A percentile compares a stretch with the other conserved stretches of the same genome.
Conservation (phyloP, 2,113 vertebrate species). For the Herpailurus yagouaroundi region DNA sequence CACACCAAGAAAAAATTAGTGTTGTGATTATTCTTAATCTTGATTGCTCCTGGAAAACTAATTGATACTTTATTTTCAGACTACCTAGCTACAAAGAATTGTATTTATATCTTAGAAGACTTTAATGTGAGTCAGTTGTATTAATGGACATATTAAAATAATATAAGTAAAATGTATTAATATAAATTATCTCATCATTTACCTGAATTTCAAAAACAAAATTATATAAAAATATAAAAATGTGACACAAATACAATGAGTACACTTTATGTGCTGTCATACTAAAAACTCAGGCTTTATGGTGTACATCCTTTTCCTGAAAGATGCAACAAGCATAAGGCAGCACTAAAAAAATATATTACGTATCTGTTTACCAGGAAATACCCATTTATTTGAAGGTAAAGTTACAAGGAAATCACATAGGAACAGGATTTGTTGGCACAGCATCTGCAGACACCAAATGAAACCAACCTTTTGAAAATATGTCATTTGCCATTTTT, state of each 20-base stretch:
- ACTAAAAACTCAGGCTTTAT: not conserved
- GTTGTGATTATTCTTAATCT: not conserved
- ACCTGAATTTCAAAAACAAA: slow-evolving; percentile 3
- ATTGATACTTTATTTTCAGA: slow-evolving; percentile 25
- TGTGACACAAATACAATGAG: not conserved
- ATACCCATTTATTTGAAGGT: slow-evolving; percentile 10
- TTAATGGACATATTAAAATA: not conserved
- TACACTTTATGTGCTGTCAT: not conserved
- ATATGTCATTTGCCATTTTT: not conserved
- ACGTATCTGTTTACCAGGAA: not conserved
- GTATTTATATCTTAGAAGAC: not conserved
- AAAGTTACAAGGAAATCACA: not conserved
- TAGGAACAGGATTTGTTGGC: not conserved
- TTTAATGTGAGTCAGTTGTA: not conserved
- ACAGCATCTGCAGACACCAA: not conserved
- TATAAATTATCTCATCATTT: not conserved
- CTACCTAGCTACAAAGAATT: not conserved
- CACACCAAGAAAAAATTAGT: slow-evolving; percentile 13
- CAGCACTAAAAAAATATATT: not conserved
- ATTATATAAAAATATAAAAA: slow-evolving; percentile 30
- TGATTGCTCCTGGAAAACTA: not conserved
- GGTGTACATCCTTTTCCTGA: not conserved
- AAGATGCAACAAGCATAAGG: not conserved
- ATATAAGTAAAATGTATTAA: slow-evolving; percentile 10
- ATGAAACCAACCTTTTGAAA: not conserved